Evolutionary conservation across 2,113 vertebrate genomes (phyloP).

Genomic region (Brachionichthys hirsutus): DNA sequence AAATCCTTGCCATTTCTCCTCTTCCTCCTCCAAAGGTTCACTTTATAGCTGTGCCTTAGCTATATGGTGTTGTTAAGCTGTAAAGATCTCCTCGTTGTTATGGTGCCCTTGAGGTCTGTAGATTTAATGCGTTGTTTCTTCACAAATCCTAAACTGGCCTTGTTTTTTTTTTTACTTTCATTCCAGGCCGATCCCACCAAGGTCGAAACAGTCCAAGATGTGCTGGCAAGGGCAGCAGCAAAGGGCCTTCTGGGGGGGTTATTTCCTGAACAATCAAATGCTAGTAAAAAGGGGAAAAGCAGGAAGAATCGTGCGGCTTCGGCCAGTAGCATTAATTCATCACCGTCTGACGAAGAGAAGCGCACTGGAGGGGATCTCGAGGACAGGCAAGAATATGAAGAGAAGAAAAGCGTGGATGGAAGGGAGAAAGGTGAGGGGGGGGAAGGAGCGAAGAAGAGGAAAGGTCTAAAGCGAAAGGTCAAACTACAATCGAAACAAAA

Average conservation of each 20-base stretch:
- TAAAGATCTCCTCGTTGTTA: too few relatives aligned
- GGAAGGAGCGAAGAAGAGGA: conserved; percentile 24
- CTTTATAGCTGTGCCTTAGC: conserved; percentile 11
- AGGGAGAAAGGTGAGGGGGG: conserved; percentile 2
- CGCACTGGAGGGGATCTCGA: neutral
- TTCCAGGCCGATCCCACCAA: conserved; percentile 65
- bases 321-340: conserved; percentile 23
- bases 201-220: conserved; percentile 69
- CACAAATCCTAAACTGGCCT: conserved; percentile 25
- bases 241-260: conserved; percentile 76
- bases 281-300: conserved; percentile 44
- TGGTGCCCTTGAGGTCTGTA: conserved; percentile 4
- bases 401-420: conserved; percentile 23
- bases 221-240: conserved; percentile 67
- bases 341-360: conserved; percentile 20
- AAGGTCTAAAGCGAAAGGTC: conserved; percentile 20
- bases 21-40: conserved; percentile 8
- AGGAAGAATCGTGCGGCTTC: conserved; percentile 38
- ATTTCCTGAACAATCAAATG: conserved; percentile 63
- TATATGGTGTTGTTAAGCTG: neutral
- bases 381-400: conserved; percentile 3
- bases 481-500: conserved; percentile 29
- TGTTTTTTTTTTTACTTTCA: conserved; percentile 13
- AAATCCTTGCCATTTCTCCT: neutral
- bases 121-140: conserved; percentile 35